Conservation (phyloP, 1,140 invertebrate genomes). For the Tetragnatha versicolor region DNA sequence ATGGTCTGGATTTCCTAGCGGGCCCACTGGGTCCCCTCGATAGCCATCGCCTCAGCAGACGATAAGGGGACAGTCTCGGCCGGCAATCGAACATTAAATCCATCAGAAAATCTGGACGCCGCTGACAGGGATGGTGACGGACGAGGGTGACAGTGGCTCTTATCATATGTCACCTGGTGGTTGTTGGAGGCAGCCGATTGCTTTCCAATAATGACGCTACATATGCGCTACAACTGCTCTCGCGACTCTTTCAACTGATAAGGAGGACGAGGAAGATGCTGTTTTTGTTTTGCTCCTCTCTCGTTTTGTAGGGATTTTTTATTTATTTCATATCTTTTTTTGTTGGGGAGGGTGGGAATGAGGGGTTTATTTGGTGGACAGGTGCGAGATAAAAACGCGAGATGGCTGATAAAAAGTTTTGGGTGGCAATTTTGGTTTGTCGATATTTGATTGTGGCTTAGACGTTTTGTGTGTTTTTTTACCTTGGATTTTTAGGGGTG, state of each 20-base stretch:
- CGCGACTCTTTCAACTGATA: no score
- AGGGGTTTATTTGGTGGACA: no score
- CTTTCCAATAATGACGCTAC: conserved; percentile 53
- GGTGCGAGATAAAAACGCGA: no score
- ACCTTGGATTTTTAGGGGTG: no score
- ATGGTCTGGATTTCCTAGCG: conserved; percentile 47
- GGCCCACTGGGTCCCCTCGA: conserved; percentile 36
- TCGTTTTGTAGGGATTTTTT: background rate
- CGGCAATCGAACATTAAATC: conserved; percentile 56
- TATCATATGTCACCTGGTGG: conserved; percentile 51
- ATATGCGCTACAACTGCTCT: conserved; percentile 27
- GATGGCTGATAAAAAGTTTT: no score
- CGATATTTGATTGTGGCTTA: no score
- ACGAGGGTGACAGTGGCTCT: conserved; percentile 53
- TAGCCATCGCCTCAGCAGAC: conserved; percentile 46
- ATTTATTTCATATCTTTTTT: background rate
- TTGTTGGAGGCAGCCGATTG: background rate
- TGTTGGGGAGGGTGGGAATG: background rate
- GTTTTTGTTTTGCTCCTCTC: background rate
- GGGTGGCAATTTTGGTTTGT: no score
- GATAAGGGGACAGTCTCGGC: conserved; percentile 45
- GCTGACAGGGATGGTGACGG: conserved; percentile 53
- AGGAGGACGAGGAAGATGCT: no score
- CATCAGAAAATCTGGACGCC: conserved; percentile 53
- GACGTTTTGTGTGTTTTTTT: no score